Base-by-base conservation (phyloP, 2,888 invertebrate species). In the Eueremaeus valkanovi region DNA sequence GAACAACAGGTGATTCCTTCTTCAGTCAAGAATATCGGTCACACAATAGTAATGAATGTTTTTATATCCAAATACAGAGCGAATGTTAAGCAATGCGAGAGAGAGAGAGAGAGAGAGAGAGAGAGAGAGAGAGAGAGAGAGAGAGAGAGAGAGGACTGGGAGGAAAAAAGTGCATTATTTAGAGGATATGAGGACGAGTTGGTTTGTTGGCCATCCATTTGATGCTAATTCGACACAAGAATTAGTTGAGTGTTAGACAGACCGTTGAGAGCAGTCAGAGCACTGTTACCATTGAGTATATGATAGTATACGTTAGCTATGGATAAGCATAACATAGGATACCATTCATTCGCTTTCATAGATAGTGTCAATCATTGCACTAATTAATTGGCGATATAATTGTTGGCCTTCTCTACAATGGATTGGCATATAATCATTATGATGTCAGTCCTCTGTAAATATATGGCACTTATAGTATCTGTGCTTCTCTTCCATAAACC, bases 1-100 rank as follows among this genome's bases (percentile, higher is more conserved):
- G 21, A 55, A 55, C 55, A 55, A 55, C 55, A 55, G 55, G 55
- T 55, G 55, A 55, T 55, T 55, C 55, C 55, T 55, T 55, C 55
- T 21, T 3, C 55, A 55, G 21, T 55, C 55, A 55, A 55, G 24
- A 55, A 55, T 55, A 55, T 55, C 55, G 55, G 55, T 55, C 55
- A 55, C 55, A 55, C 55, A 55, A 55, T 55, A 3, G 55, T 55
- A 55, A 55, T 55, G n/a, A 55, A 55, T 18, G 42, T 13, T 16
- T 45, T 45, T 45, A 45, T 45, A 18, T 2, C 42, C 13, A 8
- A 45, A 45, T 16, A 45, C 16, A 11, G 16, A 45, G 42, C 3
- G n/a, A n/a, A n/a, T n/a, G n/a, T n/a, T n/a, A n/a, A n/a, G n/a
- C n/a, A n/a, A n/a, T n/a, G n/a, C n/a, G n/a, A n/a, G n/a, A n/a